Percentiles rank a stretch among this genome's conserved stretches.
phyloP scores from a whole-genome alignment of 2,797 vertebrate species.

The Capromys pilorides region DNA sequence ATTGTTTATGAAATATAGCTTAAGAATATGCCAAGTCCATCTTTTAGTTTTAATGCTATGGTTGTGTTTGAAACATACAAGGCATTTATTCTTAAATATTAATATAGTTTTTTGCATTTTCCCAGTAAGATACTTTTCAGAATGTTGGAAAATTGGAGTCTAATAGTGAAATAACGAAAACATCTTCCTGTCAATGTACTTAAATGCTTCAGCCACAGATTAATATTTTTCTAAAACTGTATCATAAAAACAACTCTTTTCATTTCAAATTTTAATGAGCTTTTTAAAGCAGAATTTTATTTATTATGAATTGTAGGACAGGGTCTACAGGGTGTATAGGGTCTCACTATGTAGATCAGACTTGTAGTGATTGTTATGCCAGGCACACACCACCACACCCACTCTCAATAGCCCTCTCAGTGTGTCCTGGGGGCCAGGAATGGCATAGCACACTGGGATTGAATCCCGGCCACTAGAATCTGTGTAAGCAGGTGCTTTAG shows the following conservation, averaged over 20 bases:
- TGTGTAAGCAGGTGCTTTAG: no score
- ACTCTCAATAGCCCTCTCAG: no score
- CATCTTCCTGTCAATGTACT: not conserved
- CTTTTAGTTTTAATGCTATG: conserved; percentile 40
- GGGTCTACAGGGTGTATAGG: no score
- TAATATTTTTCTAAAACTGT: not conserved
- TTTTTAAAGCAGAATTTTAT: conserved; percentile 40
- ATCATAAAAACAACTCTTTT: not conserved
- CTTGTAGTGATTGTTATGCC: no score
- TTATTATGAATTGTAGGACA: not conserved
- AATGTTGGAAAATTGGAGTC: not conserved
- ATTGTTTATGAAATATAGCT: conserved; percentile 62
- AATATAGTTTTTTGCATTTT: not conserved
- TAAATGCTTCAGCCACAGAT: not conserved
- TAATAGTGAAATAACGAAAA: not conserved
- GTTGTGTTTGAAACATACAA: not conserved
- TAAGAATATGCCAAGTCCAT: conserved; percentile 10
- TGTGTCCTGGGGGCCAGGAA: no score
- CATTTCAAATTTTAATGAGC: not conserved
- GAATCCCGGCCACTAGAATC: no score
- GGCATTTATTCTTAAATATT: not conserved
- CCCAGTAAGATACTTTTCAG: not conserved
- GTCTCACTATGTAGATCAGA: no score
- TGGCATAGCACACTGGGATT: no score
- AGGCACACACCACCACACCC: no score